Percentiles rank a stretch among this genome's conserved stretches.
Conservation (phyloP, 2,797 vertebrate species). For the Lerista edwardsae region DNA sequence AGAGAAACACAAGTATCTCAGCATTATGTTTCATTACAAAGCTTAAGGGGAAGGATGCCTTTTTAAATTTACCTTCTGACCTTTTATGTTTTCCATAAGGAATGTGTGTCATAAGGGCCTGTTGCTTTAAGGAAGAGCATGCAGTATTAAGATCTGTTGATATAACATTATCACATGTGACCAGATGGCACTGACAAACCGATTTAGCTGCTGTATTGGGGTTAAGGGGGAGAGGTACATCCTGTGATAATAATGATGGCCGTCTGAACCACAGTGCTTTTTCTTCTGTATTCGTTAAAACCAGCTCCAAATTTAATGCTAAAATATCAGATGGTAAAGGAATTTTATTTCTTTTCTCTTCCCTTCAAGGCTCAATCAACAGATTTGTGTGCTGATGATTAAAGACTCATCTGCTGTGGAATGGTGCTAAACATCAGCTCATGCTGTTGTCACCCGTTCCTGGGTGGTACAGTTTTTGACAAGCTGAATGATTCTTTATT, state of each 20-base stretch:
- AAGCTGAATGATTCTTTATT: conserved; percentile 15
- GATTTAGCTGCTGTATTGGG: neutral
- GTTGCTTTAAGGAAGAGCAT: neutral
- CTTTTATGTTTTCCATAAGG: neutral
- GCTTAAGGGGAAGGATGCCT: neutral
- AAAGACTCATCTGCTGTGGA: conserved; percentile 14
- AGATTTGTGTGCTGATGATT: neutral
- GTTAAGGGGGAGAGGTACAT: neutral
- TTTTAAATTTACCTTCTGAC: neutral
- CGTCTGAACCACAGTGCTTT: conserved; percentile 3
- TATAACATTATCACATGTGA: neutral
- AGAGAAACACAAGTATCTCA: neutral
- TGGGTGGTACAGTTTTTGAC: neutral
- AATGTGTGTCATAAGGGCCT: neutral
- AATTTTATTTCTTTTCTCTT: conserved; percentile 3
- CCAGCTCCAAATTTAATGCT: neutral
- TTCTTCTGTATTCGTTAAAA: conserved; percentile 9
- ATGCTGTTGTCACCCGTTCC: conserved; percentile 11
- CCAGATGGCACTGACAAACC: neutral
- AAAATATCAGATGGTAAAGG: conserved; percentile 18
- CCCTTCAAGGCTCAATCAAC: conserved; percentile 5
- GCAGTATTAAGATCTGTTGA: neutral
- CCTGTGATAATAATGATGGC: neutral
- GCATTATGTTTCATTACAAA: neutral
- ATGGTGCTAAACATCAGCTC: neutral